Evolutionary conservation across 53 echinoderm and acorn worm species (phyloP).

Genomic region (Holothuria leucospilota): DNA sequence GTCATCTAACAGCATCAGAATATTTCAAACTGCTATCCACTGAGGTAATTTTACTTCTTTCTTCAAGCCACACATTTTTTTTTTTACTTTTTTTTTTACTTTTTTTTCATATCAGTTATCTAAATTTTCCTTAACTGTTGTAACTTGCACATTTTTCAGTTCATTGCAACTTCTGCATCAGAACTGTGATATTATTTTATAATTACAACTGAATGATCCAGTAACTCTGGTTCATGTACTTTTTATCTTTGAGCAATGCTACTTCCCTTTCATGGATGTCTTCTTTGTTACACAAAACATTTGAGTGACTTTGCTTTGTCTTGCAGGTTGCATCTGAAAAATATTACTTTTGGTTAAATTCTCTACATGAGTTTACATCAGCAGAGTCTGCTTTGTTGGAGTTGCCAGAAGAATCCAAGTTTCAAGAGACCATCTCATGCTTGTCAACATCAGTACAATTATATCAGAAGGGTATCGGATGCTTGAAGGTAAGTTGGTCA

Average conservation of each 20-base stretch:
- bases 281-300: not conserved
- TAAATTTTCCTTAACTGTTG: no score
- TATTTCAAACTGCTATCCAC: constrained; percentile 32
- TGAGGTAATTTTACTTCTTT: constrained; percentile 7
- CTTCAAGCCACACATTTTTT: not conserved
- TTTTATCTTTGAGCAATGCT: no score
- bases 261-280: not conserved
- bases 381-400: constrained; percentile 85
- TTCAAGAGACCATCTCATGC: constrained; percentile 63
- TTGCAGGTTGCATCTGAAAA: constrained; percentile 94
- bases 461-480: constrained; percentile 91
- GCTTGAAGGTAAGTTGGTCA: constrained; percentile 75
- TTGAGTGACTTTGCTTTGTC: not conserved
- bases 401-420: constrained; percentile 68
- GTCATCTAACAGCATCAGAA: constrained; percentile 25
- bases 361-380: constrained; percentile 83
- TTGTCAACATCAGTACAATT: constrained; percentile 82
- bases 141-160: no score
- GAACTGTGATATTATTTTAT: no score
- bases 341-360: constrained; percentile 94
- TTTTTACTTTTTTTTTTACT: no score
- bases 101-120: no score
- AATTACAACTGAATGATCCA: no score
- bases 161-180: no score
- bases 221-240: no score